Evolutionary conservation across 2,888 invertebrate genomes (phyloP).

Genomic region (Poecilus cupreus): DNA sequence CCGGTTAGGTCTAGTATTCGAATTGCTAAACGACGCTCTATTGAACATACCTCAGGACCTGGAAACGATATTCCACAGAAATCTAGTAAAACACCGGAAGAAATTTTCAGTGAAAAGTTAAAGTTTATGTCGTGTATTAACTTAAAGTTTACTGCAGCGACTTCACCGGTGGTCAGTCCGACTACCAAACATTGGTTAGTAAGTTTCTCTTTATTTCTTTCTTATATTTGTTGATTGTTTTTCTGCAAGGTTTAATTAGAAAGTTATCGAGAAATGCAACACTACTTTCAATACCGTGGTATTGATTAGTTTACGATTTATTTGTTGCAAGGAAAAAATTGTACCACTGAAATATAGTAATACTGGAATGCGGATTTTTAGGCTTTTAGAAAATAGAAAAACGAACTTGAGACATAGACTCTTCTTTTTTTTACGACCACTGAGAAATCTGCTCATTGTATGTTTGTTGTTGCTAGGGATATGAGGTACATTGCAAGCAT

Average conservation of each 20-base stretch:
- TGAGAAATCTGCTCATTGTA: no score
- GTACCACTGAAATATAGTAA: no score
- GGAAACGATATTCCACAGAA: conserved; percentile 65
- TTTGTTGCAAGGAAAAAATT: no score
- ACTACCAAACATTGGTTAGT: conserved; percentile 36
- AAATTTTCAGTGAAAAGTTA: conserved; percentile 66
- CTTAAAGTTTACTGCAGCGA: conserved; percentile 64
- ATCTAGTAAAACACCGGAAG: conserved; percentile 55
- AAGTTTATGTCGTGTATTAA: conserved; percentile 68
- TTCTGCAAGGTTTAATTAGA: not conserved
- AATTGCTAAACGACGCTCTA: conserved; percentile 68
- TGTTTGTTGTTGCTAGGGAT: no score
- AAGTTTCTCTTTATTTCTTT: conserved; percentile 26
- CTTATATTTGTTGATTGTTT: not conserved
- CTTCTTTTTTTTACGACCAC: no score
- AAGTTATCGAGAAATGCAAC: conserved; percentile 4
- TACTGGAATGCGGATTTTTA: no score
- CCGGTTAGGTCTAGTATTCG: conserved; percentile 68
- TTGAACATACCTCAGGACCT: conserved; percentile 65
- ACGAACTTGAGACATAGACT: no score
- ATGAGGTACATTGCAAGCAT: no score
- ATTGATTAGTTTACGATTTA: no score
- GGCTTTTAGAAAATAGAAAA: no score
- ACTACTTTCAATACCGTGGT: no score
- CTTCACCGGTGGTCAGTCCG: not conserved